Conservation (phyloP, 2,113 vertebrate species). For the Spheniscus mendiculus region DNA sequence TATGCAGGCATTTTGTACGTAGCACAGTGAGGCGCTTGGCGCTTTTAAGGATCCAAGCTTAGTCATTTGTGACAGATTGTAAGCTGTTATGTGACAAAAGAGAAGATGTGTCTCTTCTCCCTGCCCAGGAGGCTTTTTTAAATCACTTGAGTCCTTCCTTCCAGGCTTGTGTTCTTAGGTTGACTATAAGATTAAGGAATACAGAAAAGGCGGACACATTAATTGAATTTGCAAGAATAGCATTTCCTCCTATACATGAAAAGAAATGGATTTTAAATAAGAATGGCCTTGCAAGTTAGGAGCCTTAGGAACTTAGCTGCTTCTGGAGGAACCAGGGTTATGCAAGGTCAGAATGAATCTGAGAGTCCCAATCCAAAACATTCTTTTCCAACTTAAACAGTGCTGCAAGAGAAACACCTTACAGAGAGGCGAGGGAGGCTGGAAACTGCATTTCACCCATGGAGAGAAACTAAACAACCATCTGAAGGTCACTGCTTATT, state of each 20-base stretch:
- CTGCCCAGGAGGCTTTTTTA: background rate
- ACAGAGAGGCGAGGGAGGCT: background rate
- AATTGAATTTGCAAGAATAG: background rate
- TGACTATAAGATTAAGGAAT: background rate
- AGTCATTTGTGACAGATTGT: background rate
- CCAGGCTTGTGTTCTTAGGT: background rate
- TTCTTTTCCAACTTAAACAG: background rate
- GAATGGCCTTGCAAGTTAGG: background rate
- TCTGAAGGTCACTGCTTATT: slow-evolving; percentile 25
- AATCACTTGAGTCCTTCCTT: background rate
- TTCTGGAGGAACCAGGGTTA: background rate
- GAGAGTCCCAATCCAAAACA: background rate
- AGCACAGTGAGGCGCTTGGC: background rate
- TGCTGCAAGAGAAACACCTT: background rate
- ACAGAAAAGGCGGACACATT: background rate
- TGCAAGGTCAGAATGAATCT: background rate
- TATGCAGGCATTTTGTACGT: background rate
- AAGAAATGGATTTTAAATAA: background rate
- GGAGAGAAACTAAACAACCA: background rate
- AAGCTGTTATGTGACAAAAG: background rate
- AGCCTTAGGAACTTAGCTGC: background rate
- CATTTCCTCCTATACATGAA: background rate
- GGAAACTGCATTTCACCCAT: background rate
- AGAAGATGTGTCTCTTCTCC: background rate
- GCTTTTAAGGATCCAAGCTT: background rate